Evolutionary conservation across 2,797 vertebrate species (phyloP).

Genomic region (Pipistrellus pygmaeus): DNA sequence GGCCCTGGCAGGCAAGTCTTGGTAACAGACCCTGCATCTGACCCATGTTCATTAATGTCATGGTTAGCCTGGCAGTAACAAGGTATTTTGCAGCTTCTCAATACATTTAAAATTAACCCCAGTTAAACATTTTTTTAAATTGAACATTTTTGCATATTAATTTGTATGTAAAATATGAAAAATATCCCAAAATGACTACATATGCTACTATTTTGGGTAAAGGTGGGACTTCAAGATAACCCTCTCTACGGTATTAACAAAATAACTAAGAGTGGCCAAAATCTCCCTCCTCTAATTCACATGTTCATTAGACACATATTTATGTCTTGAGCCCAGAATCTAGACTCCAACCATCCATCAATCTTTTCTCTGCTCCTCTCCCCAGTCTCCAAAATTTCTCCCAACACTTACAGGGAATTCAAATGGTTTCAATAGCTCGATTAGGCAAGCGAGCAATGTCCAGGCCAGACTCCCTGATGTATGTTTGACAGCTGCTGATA

Average conservation of each 20-base stretch:
- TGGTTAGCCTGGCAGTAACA: not conserved
- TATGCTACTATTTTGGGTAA: not conserved
- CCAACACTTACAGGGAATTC: not conserved
- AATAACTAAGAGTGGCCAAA: not conserved
- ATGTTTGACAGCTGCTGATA: constrained; percentile 28
- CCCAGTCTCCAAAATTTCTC: not conserved
- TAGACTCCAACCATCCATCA: not conserved
- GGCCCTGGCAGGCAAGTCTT: not conserved
- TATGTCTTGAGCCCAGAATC: constrained; percentile 4
- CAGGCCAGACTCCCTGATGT: not conserved
- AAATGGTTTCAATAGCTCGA: not conserved
- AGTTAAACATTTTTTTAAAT: not conserved
- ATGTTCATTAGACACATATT: constrained; percentile 38
- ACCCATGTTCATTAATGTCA: not conserved
- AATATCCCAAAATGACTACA: not conserved
- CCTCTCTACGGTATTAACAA: not conserved
- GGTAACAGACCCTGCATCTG: not conserved
- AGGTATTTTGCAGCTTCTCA: not conserved
- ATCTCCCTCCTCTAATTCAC: not conserved
- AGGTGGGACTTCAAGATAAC: not conserved
- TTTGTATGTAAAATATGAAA: not conserved
- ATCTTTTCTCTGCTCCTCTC: not conserved
- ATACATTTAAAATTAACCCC: constrained; percentile 50
- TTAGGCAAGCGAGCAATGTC: not conserved
- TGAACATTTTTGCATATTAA: constrained; percentile 19